Evolutionary conservation across 2,113 vertebrate genomes (phyloP).

Genomic region (Sigmodon hispidus): DNA sequence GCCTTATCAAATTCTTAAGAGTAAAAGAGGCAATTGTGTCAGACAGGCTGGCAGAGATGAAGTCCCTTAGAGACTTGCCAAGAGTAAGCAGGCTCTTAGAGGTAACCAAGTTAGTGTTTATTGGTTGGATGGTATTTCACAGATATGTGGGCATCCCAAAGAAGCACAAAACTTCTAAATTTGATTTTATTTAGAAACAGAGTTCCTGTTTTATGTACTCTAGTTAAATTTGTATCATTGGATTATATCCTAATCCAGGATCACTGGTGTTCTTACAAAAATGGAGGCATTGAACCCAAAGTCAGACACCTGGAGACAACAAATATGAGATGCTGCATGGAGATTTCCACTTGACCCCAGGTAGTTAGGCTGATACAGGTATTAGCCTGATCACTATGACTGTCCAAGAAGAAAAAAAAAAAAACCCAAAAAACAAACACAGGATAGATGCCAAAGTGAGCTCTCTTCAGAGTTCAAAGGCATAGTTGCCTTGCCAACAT

Average conservation of each 20-base stretch:
- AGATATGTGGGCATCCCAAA: neutral
- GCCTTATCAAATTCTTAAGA: neutral
- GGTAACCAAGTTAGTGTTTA: neutral
- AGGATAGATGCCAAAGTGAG: neutral
- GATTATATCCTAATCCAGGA: neutral
- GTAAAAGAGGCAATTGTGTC: too few species aligned
- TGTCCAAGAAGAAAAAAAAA: neutral
- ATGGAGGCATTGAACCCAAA: neutral
- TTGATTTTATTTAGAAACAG: neutral
- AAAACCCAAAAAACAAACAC: neutral
- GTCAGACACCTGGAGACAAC: accelerated
- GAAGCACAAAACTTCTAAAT: neutral
- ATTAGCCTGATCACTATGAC: neutral
- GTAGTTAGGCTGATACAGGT: accelerated
- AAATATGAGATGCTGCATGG: neutral
- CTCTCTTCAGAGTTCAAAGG: neutral
- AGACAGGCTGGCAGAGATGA: neutral
- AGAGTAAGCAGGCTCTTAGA: neutral
- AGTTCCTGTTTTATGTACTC: neutral
- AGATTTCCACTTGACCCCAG: accelerated
- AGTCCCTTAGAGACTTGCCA: accelerated
- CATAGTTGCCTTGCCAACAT: accelerated
- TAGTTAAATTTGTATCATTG: neutral
- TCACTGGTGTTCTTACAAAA: neutral
- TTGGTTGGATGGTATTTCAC: neutral